Conservation (phyloP, 2,888 invertebrate species). For the Tenthredo scrophulariae region DNA sequence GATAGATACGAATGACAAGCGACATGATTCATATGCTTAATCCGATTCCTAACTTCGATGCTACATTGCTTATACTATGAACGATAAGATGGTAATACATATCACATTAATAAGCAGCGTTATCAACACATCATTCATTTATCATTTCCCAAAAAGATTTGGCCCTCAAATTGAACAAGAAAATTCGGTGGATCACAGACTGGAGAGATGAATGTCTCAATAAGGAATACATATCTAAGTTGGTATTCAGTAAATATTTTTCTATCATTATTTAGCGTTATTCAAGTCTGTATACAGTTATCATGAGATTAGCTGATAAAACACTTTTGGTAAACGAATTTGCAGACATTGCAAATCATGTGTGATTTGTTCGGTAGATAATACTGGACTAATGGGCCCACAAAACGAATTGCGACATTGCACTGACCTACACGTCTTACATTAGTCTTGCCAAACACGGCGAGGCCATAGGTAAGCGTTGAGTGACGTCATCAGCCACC, state of each 20-base stretch:
- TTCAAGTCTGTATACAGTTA: neutral
- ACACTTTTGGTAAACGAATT: neutral
- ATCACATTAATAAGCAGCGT: neutral
- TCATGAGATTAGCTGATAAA: neutral
- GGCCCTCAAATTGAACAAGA: neutral
- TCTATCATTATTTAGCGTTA: neutral
- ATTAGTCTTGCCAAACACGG: constrained; percentile 62
- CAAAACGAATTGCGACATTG: constrained; percentile 59
- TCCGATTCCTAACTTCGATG: neutral
- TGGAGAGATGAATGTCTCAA: neutral
- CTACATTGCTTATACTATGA: neutral
- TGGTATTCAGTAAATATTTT: neutral
- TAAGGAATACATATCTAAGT: neutral
- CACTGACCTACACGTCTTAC: constrained; percentile 59
- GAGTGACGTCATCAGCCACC: constrained; percentile 61
- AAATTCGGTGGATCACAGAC: neutral
- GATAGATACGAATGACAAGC: neutral
- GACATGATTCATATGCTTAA: neutral
- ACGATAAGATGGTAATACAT: neutral
- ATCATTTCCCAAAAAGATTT: neutral
- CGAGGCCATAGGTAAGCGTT: constrained; percentile 60
- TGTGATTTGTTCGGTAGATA: constrained; percentile 6
- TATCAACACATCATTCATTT: neutral
- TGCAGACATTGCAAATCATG: neutral
- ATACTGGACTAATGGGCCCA: constrained; percentile 56